phyloP scores from a whole-genome alignment of 2,113 vertebrate genomes.

The Cyanocitta stelleri region DNA sequence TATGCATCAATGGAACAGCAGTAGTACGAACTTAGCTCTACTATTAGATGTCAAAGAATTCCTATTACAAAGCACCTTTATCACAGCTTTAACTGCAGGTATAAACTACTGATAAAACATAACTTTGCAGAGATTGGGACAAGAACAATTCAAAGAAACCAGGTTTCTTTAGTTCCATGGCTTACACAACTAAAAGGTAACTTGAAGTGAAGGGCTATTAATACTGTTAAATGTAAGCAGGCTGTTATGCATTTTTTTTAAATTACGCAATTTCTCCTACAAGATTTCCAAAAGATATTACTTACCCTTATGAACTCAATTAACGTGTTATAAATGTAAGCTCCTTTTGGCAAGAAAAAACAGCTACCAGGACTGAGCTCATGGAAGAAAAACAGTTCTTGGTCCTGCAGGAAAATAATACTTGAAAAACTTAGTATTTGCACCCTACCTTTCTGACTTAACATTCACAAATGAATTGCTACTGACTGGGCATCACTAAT shows the following conservation, averaged over 20 bases:
- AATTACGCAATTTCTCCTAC: neutral
- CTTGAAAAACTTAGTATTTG: conserved; percentile 77
- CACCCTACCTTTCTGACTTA: neutral
- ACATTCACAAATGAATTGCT: neutral
- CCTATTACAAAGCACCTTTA: neutral
- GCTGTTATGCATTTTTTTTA: neutral
- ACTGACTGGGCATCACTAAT: neutral
- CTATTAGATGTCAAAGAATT: neutral
- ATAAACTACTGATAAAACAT: neutral
- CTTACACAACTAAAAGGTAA: neutral
- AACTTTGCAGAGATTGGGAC: neutral
- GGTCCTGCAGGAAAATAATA: conserved; percentile 78
- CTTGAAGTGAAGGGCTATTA: neutral
- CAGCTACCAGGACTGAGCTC: conserved; percentile 97
- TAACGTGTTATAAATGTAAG: conserved; percentile 91
- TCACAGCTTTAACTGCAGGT: neutral
- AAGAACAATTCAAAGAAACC: neutral
- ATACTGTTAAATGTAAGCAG: neutral
- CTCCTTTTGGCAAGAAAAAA: conserved; percentile 95
- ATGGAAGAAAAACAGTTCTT: conserved; percentile 98
- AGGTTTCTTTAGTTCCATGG: neutral
- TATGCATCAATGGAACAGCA: neutral
- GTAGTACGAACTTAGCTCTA: neutral
- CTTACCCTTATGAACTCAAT: conserved; percentile 92
- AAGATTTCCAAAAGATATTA: neutral